Evolutionary conservation across 2,113 vertebrate genomes (phyloP).

Genomic region (Syrmaticus mikado): DNA sequence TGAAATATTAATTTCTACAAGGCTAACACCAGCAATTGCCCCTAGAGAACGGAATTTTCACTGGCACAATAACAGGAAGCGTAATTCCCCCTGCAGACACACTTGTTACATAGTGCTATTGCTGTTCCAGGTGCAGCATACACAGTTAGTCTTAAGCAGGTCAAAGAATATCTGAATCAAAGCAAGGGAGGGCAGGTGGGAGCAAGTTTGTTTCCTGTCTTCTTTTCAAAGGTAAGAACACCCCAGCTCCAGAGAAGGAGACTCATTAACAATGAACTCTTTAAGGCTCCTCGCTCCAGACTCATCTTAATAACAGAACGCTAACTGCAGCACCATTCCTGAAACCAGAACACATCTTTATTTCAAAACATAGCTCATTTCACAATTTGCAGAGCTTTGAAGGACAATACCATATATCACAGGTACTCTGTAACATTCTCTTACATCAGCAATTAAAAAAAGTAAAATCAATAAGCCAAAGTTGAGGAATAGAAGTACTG

Average conservation of each 20-base stretch:
- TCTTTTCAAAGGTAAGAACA: neutral
- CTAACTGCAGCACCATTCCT: neutral
- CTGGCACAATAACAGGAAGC: neutral
- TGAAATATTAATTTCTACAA: neutral
- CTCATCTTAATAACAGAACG: neutral
- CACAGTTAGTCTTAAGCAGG: neutral
- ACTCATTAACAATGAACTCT: neutral
- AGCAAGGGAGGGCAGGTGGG: neutral
- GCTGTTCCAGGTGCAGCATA: neutral
- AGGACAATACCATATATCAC: neutral
- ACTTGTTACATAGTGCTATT: neutral
- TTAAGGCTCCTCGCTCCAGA: neutral
- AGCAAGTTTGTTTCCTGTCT: neutral
- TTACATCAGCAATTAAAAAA: neutral
- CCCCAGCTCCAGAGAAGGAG: accelerated
- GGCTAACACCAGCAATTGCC: neutral
- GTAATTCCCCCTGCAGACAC: neutral
- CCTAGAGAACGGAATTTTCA: neutral
- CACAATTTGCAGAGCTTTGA: neutral
- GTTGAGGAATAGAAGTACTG: neutral
- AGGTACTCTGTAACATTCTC: neutral
- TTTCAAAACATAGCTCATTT: neutral
- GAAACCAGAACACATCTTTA: neutral
- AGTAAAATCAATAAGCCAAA: neutral
- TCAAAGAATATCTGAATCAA: neutral